phyloP scores from a whole-genome alignment of 2,797 vertebrate genomes.

The Falco rusticolus region DNA sequence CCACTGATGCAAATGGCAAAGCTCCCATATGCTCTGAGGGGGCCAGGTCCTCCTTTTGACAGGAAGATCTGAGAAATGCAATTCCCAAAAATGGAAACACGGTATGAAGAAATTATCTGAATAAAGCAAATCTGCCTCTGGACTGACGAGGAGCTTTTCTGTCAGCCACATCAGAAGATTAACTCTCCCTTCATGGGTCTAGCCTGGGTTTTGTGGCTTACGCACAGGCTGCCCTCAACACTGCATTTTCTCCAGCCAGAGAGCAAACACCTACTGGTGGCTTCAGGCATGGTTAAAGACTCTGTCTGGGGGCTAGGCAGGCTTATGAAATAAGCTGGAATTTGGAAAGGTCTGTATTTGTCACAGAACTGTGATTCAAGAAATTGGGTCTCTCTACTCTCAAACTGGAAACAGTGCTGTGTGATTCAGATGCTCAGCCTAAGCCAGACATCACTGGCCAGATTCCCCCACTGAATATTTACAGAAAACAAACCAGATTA shows the following conservation, averaged over 20 bases:
- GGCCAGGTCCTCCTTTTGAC: conserved; percentile 30
- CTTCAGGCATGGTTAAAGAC: background rate
- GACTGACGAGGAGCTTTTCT: background rate
- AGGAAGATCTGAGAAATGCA: conserved; percentile 42
- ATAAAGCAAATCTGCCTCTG: conserved; percentile 1
- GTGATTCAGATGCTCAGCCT: background rate
- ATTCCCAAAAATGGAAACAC: conserved; percentile 36
- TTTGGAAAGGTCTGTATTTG: background rate
- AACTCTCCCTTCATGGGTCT: background rate
- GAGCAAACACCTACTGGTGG: background rate
- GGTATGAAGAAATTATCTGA: background rate
- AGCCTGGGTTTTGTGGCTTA: background rate
- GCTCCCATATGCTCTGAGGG: background rate
- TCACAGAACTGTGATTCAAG: background rate
- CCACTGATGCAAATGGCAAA: conserved; percentile 39
- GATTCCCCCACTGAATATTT: background rate
- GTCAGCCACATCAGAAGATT: background rate
- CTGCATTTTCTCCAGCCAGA: background rate
- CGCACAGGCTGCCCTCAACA: background rate
- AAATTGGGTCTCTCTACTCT: background rate
- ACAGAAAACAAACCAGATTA: conserved; percentile 30
- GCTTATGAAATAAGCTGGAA: background rate
- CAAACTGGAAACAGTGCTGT: background rate
- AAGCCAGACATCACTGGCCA: background rate
- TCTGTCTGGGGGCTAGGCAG: background rate